Evolutionary conservation across 2,797 vertebrate genomes (phyloP), one percentile per base, ranked within the genome.

Genomic region (Acridotheres tristis): DNA sequence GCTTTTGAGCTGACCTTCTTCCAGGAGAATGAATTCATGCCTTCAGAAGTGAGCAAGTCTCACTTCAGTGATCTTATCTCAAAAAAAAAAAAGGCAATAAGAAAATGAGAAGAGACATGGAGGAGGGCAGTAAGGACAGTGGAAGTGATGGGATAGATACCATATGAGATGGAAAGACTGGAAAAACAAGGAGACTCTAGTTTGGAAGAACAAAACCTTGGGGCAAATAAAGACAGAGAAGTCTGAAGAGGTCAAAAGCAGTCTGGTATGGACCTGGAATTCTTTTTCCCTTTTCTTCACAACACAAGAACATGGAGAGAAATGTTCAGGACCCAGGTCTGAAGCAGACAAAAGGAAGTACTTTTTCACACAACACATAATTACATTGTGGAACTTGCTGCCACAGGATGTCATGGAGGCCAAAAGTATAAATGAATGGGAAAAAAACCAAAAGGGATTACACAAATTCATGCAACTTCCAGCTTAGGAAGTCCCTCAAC

Each of bases 361-460:
- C 79, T 94, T 93, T 90, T 94, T 94, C 95, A 94, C 90, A 91
- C 83, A 93, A 76, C 96, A 89, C 94, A 26, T 94, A 86, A 94
- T 96, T 91, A 93, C 58, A 30, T 43, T 90, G 91, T 93, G 88
- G 67, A 96, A 90, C 73, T 79, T 81, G 48, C 1, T 92, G 89
- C 90, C 69, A 88, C 88, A 95, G 91, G 96, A 95, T 95, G 80
- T 93, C 93, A 69, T 14, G 80, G 85, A 85, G 80, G 93, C 95
- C 95, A 95, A 82, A 95, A 95, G 83, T 66, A 96, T 89, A 96
- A 95, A 95, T 76, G 88, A 94, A 93, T 69, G 50, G 54, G 55
- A 13, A 54, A 71, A 63, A 48, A 62, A 59, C 14, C 76, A 88
- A 86, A 84, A 76, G 58, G 59, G 85, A 94, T 95, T 91, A 87